Evolutionary conservation across 2,797 vertebrate species (phyloP), one percentile per base, ranked within the genome.

Genomic region (Falco novaeseelandiae): DNA sequence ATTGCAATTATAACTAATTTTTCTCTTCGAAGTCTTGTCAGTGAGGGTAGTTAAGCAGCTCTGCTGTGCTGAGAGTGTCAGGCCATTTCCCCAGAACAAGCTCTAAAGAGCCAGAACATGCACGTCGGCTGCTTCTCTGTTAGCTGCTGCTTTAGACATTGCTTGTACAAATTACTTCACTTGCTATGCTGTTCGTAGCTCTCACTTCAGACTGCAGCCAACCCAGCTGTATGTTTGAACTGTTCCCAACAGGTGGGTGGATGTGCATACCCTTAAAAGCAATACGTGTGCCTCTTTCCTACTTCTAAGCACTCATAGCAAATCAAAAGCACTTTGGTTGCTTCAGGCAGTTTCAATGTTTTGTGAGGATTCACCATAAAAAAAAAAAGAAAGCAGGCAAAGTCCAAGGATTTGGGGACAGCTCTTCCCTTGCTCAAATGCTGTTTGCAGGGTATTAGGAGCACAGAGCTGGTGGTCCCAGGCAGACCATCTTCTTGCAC

Each of bases 291-390:
- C 89, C 79, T 93, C 61, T 94, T 95, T 94, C 85, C 91, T 78
- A 71, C 66, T 95, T 95, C 57, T 44, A 61, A 93, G 93, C 72
- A 38, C 79, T 55, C 9, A 1, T 4, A 74, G 36, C 7, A 54
- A 19, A 96, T 82, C 92, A 87, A 97, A 93, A 96, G 67, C 22
- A 29, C 46, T 92, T 79, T 5, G 69, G 22, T 92, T 97, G 88
- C 87, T 93, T 94, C 58, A 81, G 89, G 92, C 69, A 80, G 84
- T 96, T 96, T 94, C 76, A 96, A 65, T 83, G 76, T 90, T 95
- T 95, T 29, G 52, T 70, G 67, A 95, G 74, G 36, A 61, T 90
- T 93, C 32, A 7, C 42, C 63, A 59, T 48, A 67, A 44, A 71
- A 46, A 36, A 46, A 36, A 42, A 44, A 30, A 32, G 20, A 72